Percentiles rank a stretch among this genome's conserved stretches.
phyloP scores from a whole-genome alignment of 2,888 invertebrate genomes.

The Drosophila pseudotalamancana region DNA sequence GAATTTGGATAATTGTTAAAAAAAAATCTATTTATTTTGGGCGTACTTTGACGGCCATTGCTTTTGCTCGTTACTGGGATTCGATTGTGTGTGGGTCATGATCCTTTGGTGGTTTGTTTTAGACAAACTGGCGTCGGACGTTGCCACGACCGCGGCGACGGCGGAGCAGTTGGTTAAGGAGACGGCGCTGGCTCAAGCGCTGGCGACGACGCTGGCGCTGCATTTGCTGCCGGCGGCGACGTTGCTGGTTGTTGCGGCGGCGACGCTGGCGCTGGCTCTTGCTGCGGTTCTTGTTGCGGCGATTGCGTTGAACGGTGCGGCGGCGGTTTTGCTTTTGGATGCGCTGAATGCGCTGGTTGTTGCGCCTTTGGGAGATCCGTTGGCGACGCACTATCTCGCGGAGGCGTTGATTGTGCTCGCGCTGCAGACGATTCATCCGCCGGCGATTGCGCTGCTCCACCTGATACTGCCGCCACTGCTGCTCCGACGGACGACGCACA shows the following conservation, averaged over 20 bases:
- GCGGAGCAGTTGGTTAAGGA: slow-evolving; percentile 51
- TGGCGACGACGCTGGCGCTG: slow-evolving; percentile 52
- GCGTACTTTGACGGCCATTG: slow-evolving; percentile 25
- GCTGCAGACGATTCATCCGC: slow-evolving; percentile 59
- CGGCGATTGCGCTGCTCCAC: slow-evolving; percentile 60
- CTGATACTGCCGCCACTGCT: slow-evolving; percentile 66
- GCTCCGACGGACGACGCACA: slow-evolving; percentile 45
- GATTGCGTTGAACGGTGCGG: slow-evolving; percentile 32
- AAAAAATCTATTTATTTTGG: slow-evolving; percentile 50
- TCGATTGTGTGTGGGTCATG: background rate
- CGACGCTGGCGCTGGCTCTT: slow-evolving; percentile 38
- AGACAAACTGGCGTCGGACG: background rate
- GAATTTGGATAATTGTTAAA: background rate
- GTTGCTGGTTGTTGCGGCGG: slow-evolving; percentile 28
- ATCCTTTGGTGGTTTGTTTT: background rate
- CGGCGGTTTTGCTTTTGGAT: slow-evolving; percentile 48
- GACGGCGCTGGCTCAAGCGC: slow-evolving; percentile 43
- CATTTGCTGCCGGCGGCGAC: slow-evolving; percentile 35
- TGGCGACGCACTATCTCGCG: slow-evolving; percentile 55
- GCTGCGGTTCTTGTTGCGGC: slow-evolving; percentile 39
- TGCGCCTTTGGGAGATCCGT: slow-evolving; percentile 51
- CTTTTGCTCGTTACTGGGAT: slow-evolving; percentile 26
- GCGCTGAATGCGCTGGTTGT: slow-evolving; percentile 36
- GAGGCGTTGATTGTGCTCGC: slow-evolving; percentile 56
- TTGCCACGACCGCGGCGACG: slow-evolving; percentile 44